A percentile compares a stretch with the other conserved stretches of the same genome.
These are phyloP conservation scores for Pygmarrhopalites habei DNA, from an alignment of 1,140 invertebrate genomes.

Conservation along the genomic window DNA sequence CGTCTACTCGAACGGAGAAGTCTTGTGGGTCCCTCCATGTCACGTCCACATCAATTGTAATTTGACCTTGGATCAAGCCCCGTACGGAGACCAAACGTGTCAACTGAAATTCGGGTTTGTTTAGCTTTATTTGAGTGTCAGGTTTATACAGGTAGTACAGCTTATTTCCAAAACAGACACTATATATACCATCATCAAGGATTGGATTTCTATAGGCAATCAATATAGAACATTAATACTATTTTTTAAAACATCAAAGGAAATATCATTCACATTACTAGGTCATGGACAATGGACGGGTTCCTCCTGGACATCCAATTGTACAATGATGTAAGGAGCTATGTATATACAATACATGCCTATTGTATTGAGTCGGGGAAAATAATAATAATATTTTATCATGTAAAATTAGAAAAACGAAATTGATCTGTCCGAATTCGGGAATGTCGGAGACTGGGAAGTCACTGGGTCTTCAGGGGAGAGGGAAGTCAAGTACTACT, in stretches of 20 bases:
- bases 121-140: no score
- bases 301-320: constrained; percentile 11
- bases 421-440: constrained; percentile 4
- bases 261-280: no score
- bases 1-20: constrained; percentile 24
- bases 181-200: no score
- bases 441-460: constrained; percentile 19
- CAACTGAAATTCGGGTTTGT: constrained; percentile 21
- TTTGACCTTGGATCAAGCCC: constrained; percentile 3
- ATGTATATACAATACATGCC: no score
- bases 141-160: no score
- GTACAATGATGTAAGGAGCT: constrained; percentile 5
- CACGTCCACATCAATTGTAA: constrained; percentile 18
- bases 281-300: constrained; percentile 27
- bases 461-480: constrained; percentile 4
- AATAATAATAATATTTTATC: no score
- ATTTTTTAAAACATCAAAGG: no score
- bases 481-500: constrained; percentile 22
- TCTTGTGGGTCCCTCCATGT: constrained; percentile 35
- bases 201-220: no score
- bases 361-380: no score
- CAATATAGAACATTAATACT: no score
- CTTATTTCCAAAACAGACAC: no score
- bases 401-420: not conserved
- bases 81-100: constrained; percentile 21